phyloP scores from a whole-genome alignment of 2,888 invertebrate genomes.

The Chydorus sphaericus region DNA sequence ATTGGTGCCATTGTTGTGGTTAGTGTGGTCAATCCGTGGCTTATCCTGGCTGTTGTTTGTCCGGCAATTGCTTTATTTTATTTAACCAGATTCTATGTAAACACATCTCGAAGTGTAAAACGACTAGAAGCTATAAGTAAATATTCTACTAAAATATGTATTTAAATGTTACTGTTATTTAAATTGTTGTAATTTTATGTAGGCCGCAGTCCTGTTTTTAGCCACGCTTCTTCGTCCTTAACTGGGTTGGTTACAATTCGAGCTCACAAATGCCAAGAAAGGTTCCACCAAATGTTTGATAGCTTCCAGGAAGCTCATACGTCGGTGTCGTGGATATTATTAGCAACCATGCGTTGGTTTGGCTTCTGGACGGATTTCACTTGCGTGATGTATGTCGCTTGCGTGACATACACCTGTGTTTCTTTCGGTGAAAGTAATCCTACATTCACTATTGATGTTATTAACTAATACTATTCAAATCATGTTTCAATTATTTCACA shows the following conservation, averaged over 20 bases:
- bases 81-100: constrained; percentile 31
- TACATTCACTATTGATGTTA: not conserved
- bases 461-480: not conserved
- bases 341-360: constrained; percentile 80
- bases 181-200: no score
- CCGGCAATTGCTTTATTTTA: constrained; percentile 28
- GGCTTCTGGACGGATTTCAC: constrained; percentile 84
- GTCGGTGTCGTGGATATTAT: constrained; percentile 80
- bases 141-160: no score
- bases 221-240: constrained; percentile 66
- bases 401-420: constrained; percentile 75
- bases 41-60: constrained; percentile 27
- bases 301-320: constrained; percentile 42
- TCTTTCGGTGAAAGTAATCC: constrained; percentile 37
- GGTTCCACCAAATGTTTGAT: constrained; percentile 30
- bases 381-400: constrained; percentile 68
- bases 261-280: constrained; percentile 29
- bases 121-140: constrained; percentile 35
- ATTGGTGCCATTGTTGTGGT: constrained; percentile 33
- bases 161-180: no score
- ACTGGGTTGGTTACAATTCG: constrained; percentile 58
- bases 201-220: constrained; percentile 37
- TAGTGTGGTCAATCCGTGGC: constrained; percentile 29
- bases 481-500: no score
- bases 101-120: constrained; percentile 33